A percentile compares a stretch with the other conserved stretches of the same genome.
phyloP scores from a whole-genome alignment of 2,113 vertebrate species.

The Spea multiplicata region DNA sequence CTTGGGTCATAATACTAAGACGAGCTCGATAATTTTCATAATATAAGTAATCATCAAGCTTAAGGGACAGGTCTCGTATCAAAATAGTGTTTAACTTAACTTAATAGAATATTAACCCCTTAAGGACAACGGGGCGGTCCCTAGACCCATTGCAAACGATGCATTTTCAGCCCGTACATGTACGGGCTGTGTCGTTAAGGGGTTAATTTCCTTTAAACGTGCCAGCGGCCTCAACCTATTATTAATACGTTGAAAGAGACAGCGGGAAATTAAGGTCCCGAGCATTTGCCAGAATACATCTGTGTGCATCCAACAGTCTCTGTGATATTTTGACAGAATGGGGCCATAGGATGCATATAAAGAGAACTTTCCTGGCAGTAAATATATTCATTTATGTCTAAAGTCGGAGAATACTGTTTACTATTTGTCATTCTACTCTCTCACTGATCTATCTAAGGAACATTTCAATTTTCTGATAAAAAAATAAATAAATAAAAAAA shows the following conservation, averaged over 20 bases:
- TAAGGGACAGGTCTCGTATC: constrained; percentile 42
- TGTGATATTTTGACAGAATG: constrained; percentile 82
- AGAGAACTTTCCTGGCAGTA: constrained; percentile 50
- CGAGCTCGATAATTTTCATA: constrained; percentile 50
- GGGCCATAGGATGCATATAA: constrained; percentile 70
- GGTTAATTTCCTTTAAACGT: constrained; percentile 55
- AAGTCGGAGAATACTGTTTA: constrained; percentile 49
- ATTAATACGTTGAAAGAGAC: constrained; percentile 56
- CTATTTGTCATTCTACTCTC: constrained; percentile 49
- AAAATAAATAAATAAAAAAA: not conserved
- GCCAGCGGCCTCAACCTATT: constrained; percentile 59
- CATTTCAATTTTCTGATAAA: constrained; percentile 32
- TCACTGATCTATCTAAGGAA: constrained; percentile 44
- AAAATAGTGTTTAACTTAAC: constrained; percentile 48
- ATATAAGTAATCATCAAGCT: constrained; percentile 22
- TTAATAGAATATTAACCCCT: constrained; percentile 53
- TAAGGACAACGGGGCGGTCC: too few relatives aligned
- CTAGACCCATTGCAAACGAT: too few relatives aligned
- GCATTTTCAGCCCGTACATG: too few relatives aligned
- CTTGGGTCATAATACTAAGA: constrained; percentile 52
- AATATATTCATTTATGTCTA: constrained; percentile 49
- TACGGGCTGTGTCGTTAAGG: too few relatives aligned
- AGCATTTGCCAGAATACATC: constrained; percentile 60
- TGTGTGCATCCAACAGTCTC: constrained; percentile 66
- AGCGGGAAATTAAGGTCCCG: constrained; percentile 58